Base-by-base conservation (phyloP, 1,140 invertebrate genomes). In the Drosophila prosaltans region DNA sequence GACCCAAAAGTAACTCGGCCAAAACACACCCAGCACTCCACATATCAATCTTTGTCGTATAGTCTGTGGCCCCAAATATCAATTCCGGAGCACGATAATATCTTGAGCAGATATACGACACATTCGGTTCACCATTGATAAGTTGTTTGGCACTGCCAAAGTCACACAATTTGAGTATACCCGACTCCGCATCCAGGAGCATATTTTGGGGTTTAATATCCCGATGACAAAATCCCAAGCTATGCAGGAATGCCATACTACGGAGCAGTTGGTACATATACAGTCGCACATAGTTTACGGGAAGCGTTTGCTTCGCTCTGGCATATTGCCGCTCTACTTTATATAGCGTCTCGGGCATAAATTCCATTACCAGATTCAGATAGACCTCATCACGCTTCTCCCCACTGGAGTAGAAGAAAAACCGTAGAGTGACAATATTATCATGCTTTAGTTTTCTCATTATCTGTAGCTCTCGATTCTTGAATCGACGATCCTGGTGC, bases 201-300 rank as follows among this genome's bases (percentile, higher is more conserved):
- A 99, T 94, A 93, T 99, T 99, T 94, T 99, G 99, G 61, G 99
- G 99, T 93, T 99, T 99, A 79, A 99, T 99, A 93, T 99, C 99
- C 91, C 99, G 95, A 94, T 99, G 99, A 93, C 98, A 99, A 85
- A 99, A 99, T 59, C 98, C 98, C 92, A 98, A 94, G 80, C 97
- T 98, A 93, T 99, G 98, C 92, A 99, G 99, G 93, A 99, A 99
- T 57, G 98, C 98, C 93, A 99, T 94, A 93, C 98, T 98, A 91
- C 99, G 96, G 93, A 99, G 99, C 93, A 99, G 94, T 94, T 99
- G 98, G 94, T 99, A 99, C 98, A 99, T 99, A 93, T 99, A 99
- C 78, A 99, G 95, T 95, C 99, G 98, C 93, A 99, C 98, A 95
- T 97, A 99, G 94, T 98, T 97, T 93, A 98, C 97, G 72, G 99